Percentiles rank a stretch among this genome's conserved stretches.
phyloP scores from a whole-genome alignment of 2,888 invertebrate genomes.

The Apotomis turbidana region DNA sequence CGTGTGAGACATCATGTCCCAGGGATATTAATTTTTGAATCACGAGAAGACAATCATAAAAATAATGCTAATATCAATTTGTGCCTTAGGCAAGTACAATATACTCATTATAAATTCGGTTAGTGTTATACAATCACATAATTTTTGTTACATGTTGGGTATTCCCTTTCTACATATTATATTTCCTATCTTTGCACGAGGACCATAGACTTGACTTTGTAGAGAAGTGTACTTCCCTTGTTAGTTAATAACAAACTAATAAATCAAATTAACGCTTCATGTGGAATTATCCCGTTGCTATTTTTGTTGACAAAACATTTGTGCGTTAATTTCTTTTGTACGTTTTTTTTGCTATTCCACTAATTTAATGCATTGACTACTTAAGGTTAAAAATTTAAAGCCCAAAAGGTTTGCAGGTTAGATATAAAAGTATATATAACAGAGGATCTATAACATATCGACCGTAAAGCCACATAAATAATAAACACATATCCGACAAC shows the following conservation, averaged over 20 bases:
- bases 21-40: background rate
- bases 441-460: background rate
- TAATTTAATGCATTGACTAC: background rate
- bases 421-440: background rate
- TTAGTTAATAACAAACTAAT: too few species aligned
- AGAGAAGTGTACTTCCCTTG: background rate
- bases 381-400: background rate
- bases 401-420: background rate
- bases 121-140: slow-evolving; percentile 23
- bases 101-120: slow-evolving; percentile 22
- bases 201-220: background rate
- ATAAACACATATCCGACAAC: too few species aligned
- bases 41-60: slow-evolving; percentile 15
- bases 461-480: too few species aligned
- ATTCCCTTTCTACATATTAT: background rate
- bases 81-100: slow-evolving; percentile 17
- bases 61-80: slow-evolving; percentile 9
- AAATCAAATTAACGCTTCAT: background rate
- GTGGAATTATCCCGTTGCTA: background rate
- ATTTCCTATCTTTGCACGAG: background rate
- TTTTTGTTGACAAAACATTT: slow-evolving; percentile 24
- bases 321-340: slow-evolving; percentile 38
- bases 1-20: background rate
- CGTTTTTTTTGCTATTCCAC: slow-evolving; percentile 8
- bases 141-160: background rate